A percentile compares a stretch with the other conserved stretches of the same genome.
phyloP scores from a whole-genome alignment of 2,113 vertebrate genomes.

The Nematolebias whitei region DNA sequence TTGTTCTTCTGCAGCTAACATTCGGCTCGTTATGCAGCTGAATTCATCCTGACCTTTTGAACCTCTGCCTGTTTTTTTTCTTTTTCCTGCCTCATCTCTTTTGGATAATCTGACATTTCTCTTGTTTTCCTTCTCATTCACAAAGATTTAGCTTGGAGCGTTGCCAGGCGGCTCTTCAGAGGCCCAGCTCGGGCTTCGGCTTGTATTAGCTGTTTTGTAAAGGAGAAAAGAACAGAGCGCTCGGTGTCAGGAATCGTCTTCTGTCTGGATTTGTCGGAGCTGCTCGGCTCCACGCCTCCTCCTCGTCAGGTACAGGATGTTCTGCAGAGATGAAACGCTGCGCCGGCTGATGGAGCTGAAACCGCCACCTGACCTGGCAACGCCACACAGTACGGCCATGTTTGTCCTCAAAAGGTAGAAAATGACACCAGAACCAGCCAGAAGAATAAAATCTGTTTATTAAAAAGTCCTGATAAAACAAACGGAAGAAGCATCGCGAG shows the following conservation, averaged over 20 bases:
- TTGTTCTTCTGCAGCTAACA: too few species aligned
- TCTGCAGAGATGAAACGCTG: conserved; percentile 66
- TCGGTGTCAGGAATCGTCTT: conserved; percentile 55
- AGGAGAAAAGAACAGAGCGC: conserved; percentile 6
- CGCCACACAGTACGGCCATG: too few species aligned
- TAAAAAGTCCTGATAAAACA: conserved; percentile 22
- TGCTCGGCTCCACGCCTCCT: conserved; percentile 51
- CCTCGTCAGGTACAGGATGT: conserved; percentile 75
- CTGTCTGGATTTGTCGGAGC: conserved; percentile 65
- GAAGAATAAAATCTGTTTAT: conserved; percentile 31
- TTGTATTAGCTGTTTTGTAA: conserved; percentile 10
- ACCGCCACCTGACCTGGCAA: conserved; percentile 64
- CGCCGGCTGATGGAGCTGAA: conserved; percentile 55
- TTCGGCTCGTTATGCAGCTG: too few species aligned
- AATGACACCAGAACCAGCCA: not conserved
- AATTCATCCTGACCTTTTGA: too few species aligned
- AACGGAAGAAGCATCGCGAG: too few species aligned
- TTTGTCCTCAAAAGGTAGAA: too few species aligned
- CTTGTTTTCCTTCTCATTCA: conserved; percentile 24
- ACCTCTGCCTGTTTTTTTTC: not conserved
- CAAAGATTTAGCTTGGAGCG: conserved; percentile 24
- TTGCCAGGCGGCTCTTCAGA: conserved; percentile 41
- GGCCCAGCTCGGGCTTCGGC: conserved; percentile 31
- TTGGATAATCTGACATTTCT: conserved; percentile 20
- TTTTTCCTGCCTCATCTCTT: conserved; percentile 5